Conservation (phyloP, 2,797 vertebrate species). For the Coregonus ussuriensis region DNA sequence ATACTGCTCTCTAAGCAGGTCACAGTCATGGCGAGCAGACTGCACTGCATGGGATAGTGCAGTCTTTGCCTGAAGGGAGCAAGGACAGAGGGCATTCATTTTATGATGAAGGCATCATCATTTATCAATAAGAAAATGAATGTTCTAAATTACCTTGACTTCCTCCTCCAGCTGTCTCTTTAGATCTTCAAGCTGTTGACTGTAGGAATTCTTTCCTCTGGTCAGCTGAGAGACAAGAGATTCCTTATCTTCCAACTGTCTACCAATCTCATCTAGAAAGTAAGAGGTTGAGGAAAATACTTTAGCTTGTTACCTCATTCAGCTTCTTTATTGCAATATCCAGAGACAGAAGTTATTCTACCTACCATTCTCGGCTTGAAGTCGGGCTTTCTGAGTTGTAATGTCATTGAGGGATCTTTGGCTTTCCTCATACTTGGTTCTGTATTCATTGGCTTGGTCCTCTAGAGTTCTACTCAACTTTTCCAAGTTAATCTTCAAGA, state of each 20-base stretch:
- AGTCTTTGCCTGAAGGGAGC: background rate
- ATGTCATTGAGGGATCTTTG: slow-evolving; percentile 76
- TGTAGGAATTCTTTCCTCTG: slow-evolving; percentile 75
- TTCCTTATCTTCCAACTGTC: slow-evolving; percentile 79
- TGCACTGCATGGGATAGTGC: slow-evolving; percentile 39
- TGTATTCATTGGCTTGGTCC: slow-evolving; percentile 77
- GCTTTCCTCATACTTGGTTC: slow-evolving; percentile 71
- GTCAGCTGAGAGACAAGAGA: slow-evolving; percentile 73
- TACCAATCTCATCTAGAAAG: slow-evolving; percentile 68
- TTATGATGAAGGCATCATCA: background rate
- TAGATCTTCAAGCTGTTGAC: slow-evolving; percentile 78
- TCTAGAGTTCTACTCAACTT: slow-evolving; percentile 75
- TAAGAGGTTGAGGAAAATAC: background rate
- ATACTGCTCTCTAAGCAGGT: slow-evolving; percentile 75
- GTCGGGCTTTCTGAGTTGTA: slow-evolving; percentile 70
- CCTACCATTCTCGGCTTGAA: slow-evolving; percentile 79
- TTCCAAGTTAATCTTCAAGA: slow-evolving; percentile 70
- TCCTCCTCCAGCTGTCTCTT: slow-evolving; percentile 82
- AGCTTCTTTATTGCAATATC: background rate
- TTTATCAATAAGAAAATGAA: background rate
- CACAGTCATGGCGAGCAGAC: slow-evolving; percentile 61
- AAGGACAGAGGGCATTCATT: background rate
- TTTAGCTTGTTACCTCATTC: background rate
- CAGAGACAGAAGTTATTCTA: background rate
- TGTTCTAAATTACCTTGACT: slow-evolving; percentile 62